Base-by-base conservation (phyloP, 2,888 invertebrate genomes). In the Metellina segmentata region DNA sequence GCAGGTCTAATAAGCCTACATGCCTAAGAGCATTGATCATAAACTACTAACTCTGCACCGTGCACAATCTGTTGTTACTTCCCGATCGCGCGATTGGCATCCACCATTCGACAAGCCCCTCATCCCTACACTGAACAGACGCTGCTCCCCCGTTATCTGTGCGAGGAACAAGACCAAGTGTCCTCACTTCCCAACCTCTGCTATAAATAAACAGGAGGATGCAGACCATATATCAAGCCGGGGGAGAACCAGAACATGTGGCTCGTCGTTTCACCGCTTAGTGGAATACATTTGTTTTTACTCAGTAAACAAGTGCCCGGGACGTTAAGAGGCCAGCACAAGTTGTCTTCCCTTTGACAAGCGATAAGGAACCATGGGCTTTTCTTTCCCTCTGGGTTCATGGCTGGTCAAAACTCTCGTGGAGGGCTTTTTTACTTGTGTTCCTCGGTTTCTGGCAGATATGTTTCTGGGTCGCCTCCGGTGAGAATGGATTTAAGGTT, bases 231-330 rank as follows among this genome's bases (percentile, higher is more conserved):
- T 72, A 82, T 82, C 82, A 82, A 61, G 61, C 61, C 82, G 51
- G 19, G 19, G 52, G 13, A 6, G 48, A 16, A 51, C 51, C 34
- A n/a, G 77, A 79, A 79, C 71, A 82, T 82, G 82, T 82, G 82
- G 82, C 72, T 52, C 72, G 61, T 52, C 20, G 52, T 77, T 77
- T 77, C 77, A 52, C 79, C 51, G 81, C 49, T 70, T 48, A 48
- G 81, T 49, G 70, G 81, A 81, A 81, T 81, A 81, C 82, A 72
- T 82, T 72, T 82, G 82, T 82, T 71, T 82, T 82, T 71, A 13
- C 82, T 72, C 49, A 13, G 51, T 71, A 82, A 82, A 82, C 82
- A 82, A 71, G 71, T 82, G 81, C 70, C 70, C 19, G 0, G 49
- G 9, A 34, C 19, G 81, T 69, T 9, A n/a, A 69, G 34, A 82